Base-by-base conservation (phyloP, 2,113 vertebrate species). In the Takifugu flavidus region DNA sequence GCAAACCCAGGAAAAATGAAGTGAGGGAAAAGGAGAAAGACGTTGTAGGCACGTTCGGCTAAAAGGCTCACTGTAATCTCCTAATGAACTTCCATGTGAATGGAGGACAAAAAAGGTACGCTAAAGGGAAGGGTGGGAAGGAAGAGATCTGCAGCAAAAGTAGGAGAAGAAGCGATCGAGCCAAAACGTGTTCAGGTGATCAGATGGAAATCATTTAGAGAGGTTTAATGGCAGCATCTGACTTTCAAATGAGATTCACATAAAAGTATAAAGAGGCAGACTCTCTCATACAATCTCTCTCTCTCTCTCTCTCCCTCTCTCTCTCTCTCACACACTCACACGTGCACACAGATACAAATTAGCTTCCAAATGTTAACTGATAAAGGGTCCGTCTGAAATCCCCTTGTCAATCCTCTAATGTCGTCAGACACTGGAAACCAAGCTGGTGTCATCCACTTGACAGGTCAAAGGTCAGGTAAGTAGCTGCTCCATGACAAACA, bases 391-490 rank as follows among this genome's bases (percentile, higher is more conserved):
- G 26, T 56, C 54, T 59, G 62, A 84, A 86, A 86, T 85, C 70
- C 70, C 72, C 55, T 66, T 2, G 5, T 11, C 77, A 86, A 82
- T 78, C 86, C 83, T 68, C 63, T 47, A 60, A 84, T 83, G 82
- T 73, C 73, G 56, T 87, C 80, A 85, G 73, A 79, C 77, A 66
- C n/a, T 28, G 67, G 67, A 74, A 66, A 68, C 59, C 81, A 85
- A 82, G 81, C 86, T 26, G 13, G 73, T 75, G 77, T 83, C 86
- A 88, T 88, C 86, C 82, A 87, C 78, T 86, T 88, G 81, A 46
- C 59, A 25, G 59, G 86, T 86, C 82, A 87, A n/a, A 86, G 86
- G 75, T 84, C 78, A 64, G 47, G 58, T 83, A 83, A 83, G 77
- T 62, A 56, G 63, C 62, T 74, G 59, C 74, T 77, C 71, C 46